Evolutionary conservation across 1,140 invertebrate species (phyloP).

Genomic region (Holotrichia oblita): DNA sequence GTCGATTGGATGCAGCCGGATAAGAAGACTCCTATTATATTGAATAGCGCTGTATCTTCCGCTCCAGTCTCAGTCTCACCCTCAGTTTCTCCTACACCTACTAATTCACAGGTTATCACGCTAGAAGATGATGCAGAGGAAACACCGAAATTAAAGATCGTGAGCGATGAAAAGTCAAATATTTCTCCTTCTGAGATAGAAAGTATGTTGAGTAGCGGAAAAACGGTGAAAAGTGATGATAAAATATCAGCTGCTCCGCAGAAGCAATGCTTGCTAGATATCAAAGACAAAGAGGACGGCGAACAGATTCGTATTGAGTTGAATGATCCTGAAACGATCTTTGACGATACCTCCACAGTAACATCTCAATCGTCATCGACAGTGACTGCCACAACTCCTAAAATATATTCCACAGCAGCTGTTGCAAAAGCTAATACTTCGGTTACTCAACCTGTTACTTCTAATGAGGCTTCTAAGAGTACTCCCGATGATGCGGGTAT

Average conservation of each 20-base stretch:
- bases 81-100: background rate
- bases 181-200: background rate
- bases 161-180: constrained; percentile 15
- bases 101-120: background rate
- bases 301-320: background rate
- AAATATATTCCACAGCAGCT: background rate
- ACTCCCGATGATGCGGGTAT: background rate
- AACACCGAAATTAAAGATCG: background rate
- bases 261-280: background rate
- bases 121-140: background rate
- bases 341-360: background rate
- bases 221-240: constrained; percentile 7
- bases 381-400: background rate
- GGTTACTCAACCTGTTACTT: background rate
- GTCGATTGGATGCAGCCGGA: background rate
- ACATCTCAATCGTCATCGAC: background rate
- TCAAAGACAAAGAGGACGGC: background rate
- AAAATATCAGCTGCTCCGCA: background rate
- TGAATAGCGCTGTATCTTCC: background rate
- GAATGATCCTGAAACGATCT: background rate
- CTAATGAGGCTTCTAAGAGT: background rate
- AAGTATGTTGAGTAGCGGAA: background rate
- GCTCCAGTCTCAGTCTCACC: background rate
- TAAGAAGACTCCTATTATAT: constrained; percentile 7
- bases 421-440: background rate